phyloP scores from a whole-genome alignment of 2,797 vertebrate species.

The Gadopsis bispinosus region DNA sequence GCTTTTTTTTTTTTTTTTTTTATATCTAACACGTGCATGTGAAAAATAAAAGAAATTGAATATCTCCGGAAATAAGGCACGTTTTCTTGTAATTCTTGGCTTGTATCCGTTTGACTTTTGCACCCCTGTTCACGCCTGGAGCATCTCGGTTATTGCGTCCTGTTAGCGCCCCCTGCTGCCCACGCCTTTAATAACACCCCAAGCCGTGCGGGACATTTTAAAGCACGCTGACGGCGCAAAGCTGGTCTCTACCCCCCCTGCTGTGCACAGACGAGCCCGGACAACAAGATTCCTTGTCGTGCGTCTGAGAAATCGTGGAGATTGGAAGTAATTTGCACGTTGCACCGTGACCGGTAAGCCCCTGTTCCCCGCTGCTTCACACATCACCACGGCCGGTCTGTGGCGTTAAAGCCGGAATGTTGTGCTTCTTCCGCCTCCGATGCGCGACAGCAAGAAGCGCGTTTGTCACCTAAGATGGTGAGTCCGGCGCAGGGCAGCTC shows the following conservation, averaged over 20 bases:
- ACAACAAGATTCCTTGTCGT: conserved; percentile 3
- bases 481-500: conserved; percentile 60
- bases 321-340: neutral
- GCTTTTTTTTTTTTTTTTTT: neutral
- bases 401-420: neutral
- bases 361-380: neutral
- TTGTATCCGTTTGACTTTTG: neutral
- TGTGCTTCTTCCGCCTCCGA: neutral
- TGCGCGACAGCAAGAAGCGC: conserved; percentile 3
- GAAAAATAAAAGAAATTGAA: neutral
- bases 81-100: neutral
- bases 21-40: neutral
- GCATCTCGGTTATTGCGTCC: neutral
- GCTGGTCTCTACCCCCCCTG: conserved; percentile 32
- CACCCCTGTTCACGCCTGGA: neutral
- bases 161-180: conserved; percentile 58
- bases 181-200: neutral
- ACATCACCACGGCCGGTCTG: no score
- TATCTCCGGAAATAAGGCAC: neutral
- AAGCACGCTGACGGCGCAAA: conserved; percentile 47
- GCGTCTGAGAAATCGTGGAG: neutral
- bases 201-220: conserved; percentile 47
- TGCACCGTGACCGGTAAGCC: conserved; percentile 34
- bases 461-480: conserved; percentile 66
- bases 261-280: conserved; percentile 26